Base-by-base conservation (phyloP, 1,140 invertebrate genomes). In the Antheraea pernyi region DNA sequence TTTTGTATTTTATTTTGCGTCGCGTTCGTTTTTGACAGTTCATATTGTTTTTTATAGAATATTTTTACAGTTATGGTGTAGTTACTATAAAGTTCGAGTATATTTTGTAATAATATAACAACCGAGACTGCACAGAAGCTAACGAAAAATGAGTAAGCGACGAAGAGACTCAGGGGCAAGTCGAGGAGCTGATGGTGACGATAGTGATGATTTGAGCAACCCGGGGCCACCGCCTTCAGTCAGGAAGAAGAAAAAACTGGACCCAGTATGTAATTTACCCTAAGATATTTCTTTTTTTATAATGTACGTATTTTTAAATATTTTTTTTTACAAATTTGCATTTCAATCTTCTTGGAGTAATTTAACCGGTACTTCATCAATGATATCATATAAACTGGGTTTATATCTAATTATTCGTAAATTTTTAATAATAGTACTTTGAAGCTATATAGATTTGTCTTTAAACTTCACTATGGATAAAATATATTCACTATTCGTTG, bases 81-180 rank as follows among this genome's bases (percentile, higher is more conserved):
- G 6, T 53, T 13, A 53, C 16, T 53, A 53, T 6, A 7, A 53
- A 16, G 16, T n/a, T 13, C 13, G 13, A 53, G 10, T 53, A 16
- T 16, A 53, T 13, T 53, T 53, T 53, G 16, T 53, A 53, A n/a
- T 53, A 13, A 13, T 53, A 16, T n/a, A 6, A n/a, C 11, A 42
- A 6, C 16, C 2, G 13, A 53, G 46, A 53, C 1, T 10, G 5
- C 46, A 53, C 9, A 53, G 16, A 6, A 53, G 8, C 4, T 13
- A 37, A 63, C 0, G 16, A 7, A 81, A 65, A 72, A 95, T 95
- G 95, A 94, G 94, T 86, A 95, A 95, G 85, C 92, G 95, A 70
- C 92, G 95, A 65, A 93, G 95, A 77, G 94, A 95, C 48, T 96
- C 95, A 18, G 95, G 94, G 36, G 94, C 95, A 7, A 96, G 95